These are phyloP conservation scores for Tyto alba DNA, from an alignment of 2,113 vertebrate genomes.

Conservation along the genomic window DNA sequence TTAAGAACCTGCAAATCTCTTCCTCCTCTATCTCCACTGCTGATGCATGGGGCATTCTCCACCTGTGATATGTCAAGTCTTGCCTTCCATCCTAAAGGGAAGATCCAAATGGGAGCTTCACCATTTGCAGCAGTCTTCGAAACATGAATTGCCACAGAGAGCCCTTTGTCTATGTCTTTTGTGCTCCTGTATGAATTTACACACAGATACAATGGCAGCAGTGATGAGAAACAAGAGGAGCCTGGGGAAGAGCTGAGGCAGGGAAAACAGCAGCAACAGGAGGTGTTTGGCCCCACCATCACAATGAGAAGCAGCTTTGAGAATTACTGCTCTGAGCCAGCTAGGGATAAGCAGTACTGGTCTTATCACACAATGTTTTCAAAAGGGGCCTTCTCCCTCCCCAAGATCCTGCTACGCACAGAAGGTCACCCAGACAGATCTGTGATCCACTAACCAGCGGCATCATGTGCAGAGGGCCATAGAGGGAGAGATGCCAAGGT, in stretches of 20 bases:
- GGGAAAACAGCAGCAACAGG: neutral
- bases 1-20: neutral
- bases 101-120: constrained; percentile 42
- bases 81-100: constrained; percentile 41
- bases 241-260: neutral
- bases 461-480: neutral
- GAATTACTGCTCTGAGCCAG: neutral
- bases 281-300: neutral
- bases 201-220: neutral
- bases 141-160: constrained; percentile 42
- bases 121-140: constrained; percentile 32
- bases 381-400: neutral
- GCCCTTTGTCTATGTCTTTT: constrained; percentile 7
- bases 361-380: neutral
- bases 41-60: neutral
- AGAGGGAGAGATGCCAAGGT: neutral
- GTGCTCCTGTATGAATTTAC: neutral
- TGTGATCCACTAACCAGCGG: neutral
- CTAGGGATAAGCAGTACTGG: neutral
- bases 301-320: neutral
- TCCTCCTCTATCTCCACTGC: neutral
- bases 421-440: neutral
- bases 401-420: neutral
- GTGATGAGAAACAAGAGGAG: neutral
- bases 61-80: constrained; percentile 2